These are phyloP conservation scores for Thymelicus lineola DNA, from an alignment of 2,888 invertebrate genomes.

Conservation along the genomic window DNA sequence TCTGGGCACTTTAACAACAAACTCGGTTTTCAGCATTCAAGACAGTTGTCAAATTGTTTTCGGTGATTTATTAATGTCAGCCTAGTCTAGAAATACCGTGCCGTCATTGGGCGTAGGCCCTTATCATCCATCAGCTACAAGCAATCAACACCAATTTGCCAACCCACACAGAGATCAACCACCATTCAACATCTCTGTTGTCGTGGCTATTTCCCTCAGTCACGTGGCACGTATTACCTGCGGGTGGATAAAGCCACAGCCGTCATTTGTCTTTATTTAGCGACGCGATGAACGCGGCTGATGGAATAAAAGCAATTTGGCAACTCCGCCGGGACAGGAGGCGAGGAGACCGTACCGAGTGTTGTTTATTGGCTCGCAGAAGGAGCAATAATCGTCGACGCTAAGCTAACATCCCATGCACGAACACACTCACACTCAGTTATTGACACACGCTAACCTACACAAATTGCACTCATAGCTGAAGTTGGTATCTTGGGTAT, in stretches of 20 bases:
- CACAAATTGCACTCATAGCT: too few relatives aligned
- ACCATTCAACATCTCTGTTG: neutral
- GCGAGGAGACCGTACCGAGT: neutral
- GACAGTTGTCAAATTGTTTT: too few relatives aligned
- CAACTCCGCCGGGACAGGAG: slow-evolving; percentile 30
- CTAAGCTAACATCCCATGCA: neutral
- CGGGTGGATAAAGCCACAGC: slow-evolving; percentile 7
- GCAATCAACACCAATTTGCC: too few relatives aligned
- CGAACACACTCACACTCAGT: too few relatives aligned
- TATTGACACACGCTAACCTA: too few relatives aligned
- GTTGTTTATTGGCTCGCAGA: slow-evolving; percentile 31
- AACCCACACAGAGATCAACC: neutral
- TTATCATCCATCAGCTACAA: too few relatives aligned
- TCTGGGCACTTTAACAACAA: too few relatives aligned
- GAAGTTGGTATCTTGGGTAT: too few relatives aligned
- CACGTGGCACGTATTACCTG: slow-evolving; percentile 20
- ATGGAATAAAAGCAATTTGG: slow-evolving; percentile 45
- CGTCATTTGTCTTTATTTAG: slow-evolving; percentile 69
- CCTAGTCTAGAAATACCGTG: too few relatives aligned
- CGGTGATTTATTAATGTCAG: too few relatives aligned
- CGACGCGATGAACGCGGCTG: slow-evolving; percentile 43
- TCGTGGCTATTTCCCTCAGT: neutral
- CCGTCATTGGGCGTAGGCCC: too few relatives aligned
- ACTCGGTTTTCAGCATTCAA: too few relatives aligned
- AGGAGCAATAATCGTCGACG: slow-evolving; percentile 29